Conservation (phyloP, 2,797 vertebrate species). For the Australoheros facetus region DNA sequence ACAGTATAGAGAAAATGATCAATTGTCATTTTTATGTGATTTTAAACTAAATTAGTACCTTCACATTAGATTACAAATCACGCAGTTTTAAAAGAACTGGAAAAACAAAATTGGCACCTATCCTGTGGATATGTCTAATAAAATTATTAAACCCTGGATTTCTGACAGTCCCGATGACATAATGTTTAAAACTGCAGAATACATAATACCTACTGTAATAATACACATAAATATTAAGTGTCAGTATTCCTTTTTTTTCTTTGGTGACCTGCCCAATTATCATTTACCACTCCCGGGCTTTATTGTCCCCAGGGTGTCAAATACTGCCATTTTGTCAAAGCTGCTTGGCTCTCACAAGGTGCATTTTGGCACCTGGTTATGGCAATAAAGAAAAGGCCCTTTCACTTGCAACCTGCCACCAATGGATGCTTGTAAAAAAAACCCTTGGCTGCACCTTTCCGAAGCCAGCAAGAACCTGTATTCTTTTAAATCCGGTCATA, state of each 20-base stretch:
- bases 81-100: background rate
- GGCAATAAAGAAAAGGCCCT: no score
- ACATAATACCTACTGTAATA: background rate
- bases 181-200: background rate
- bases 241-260: background rate
- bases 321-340: no score
- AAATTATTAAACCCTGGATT: background rate
- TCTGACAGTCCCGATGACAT: background rate
- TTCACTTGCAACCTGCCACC: no score
- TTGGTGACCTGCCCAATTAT: no score
- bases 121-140: background rate
- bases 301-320: no score
- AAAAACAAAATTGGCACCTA: background rate
- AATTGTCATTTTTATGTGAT: constrained; percentile 18
- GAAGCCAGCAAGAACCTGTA: no score
- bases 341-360: no score
- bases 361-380: no score
- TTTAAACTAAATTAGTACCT: background rate
- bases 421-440: no score
- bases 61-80: background rate
- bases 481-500: no score
- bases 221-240: rapidly evolving
- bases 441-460: no score
- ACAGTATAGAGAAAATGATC: background rate
- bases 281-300: background rate